Conservation (phyloP, 2,113 vertebrate species). For the Syngnathoides biaculeatus region DNA sequence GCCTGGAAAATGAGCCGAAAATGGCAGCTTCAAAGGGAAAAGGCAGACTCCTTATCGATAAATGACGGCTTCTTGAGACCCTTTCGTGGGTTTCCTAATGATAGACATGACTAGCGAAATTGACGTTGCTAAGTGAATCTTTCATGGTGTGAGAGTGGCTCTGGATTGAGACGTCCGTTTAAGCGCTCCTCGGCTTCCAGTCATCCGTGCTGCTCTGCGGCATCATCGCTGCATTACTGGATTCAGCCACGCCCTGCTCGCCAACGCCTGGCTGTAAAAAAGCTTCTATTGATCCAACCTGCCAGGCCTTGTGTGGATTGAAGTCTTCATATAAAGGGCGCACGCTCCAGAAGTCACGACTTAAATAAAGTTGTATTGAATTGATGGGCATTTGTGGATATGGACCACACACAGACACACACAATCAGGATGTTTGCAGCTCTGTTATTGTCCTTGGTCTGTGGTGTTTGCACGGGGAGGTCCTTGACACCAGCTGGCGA, state of each 20-base stretch:
- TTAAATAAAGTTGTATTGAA: not conserved
- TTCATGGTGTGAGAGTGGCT: not conserved
- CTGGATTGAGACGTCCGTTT: not conserved
- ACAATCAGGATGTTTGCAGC: not conserved
- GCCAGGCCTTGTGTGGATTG: not conserved
- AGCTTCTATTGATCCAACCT: not conserved
- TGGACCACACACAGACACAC: not conserved
- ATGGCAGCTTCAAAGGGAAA: not conserved
- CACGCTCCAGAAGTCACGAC: not conserved
- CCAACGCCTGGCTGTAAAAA: not conserved
- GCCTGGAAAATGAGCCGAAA: not conserved
- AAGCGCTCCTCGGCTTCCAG: not conserved
- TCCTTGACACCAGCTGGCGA: conserved; percentile 40
- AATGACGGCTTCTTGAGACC: not conserved
- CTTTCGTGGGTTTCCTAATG: not conserved
- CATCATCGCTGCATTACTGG: not conserved
- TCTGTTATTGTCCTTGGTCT: conserved; percentile 5
- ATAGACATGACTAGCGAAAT: not conserved
- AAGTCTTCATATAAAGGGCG: not conserved
- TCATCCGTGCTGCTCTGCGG: not conserved
- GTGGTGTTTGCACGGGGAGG: conserved; percentile 40
- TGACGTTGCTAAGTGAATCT: not conserved
- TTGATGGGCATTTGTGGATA: not conserved
- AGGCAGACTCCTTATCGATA: not conserved
- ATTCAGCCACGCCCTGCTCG: conserved; percentile 1